These are phyloP conservation scores for Phenganax marumi DNA, from an alignment of 92 coral and sea anemone genomes.

Conservation along the genomic window DNA sequence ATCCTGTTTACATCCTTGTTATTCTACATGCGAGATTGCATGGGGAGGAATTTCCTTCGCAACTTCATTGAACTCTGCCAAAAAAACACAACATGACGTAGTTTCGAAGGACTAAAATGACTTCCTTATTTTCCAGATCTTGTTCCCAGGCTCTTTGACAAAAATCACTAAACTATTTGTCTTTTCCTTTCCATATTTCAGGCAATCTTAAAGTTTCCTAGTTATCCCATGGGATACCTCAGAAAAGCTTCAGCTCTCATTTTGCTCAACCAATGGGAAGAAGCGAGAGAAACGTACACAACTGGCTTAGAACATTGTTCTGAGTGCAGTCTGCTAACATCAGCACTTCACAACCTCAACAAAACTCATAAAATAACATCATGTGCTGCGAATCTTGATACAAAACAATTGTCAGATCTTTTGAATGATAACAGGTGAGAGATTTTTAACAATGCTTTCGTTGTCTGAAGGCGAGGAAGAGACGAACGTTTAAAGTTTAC, in stretches of 20 bases:
- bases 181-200: not conserved
- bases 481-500: not conserved
- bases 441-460: not conserved
- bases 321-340: slow-evolving; percentile 10
- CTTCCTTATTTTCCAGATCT: too few species aligned
- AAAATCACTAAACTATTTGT: not conserved
- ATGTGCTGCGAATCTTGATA: slow-evolving; percentile 33
- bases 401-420: slow-evolving; percentile 18
- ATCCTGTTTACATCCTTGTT: not conserved
- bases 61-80: too few species aligned
- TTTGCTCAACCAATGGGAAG: slow-evolving; percentile 63
- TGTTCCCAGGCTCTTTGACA: not conserved
- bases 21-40: too few species aligned
- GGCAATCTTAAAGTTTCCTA: slow-evolving; percentile 54
- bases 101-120: too few species aligned
- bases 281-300: slow-evolving; percentile 56
- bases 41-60: too few species aligned
- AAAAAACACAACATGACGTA: too few species aligned
- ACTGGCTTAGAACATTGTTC: slow-evolving; percentile 34
- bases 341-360: slow-evolving; percentile 26
- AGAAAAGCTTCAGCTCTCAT: slow-evolving; percentile 63
- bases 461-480: not conserved
- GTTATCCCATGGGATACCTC: slow-evolving; percentile 48
- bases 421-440: slow-evolving; percentile 26
- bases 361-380: slow-evolving; percentile 30